phyloP scores from a whole-genome alignment of 2,797 vertebrate genomes.

The Cyprinella venusta region DNA sequence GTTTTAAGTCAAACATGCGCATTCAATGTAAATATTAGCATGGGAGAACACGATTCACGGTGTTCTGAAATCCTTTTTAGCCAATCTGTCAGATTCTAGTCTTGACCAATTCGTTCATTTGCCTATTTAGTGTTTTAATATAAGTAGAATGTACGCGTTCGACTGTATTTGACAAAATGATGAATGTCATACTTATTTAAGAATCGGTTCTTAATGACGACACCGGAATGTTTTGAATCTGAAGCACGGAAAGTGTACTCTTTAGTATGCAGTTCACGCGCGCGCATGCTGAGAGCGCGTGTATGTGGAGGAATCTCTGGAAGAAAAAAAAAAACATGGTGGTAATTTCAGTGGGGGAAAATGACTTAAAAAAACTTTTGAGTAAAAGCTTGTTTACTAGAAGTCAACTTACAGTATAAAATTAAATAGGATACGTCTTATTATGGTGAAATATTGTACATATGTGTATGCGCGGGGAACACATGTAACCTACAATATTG shows the following conservation, averaged over 20 bases:
- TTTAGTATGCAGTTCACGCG: constrained; percentile 58
- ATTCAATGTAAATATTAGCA: constrained; percentile 44
- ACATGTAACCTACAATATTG: not conserved
- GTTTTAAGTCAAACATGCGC: constrained; percentile 59
- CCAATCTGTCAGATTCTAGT: not conserved
- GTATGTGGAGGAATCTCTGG: constrained; percentile 39
- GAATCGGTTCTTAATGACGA: not conserved
- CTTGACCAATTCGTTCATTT: not conserved
- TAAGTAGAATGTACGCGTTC: not conserved
- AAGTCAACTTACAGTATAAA: not conserved
- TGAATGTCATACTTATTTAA: not conserved
- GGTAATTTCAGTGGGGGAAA: not conserved
- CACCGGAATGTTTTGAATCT: not conserved
- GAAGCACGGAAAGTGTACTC: not conserved
- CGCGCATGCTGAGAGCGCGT: constrained; percentile 28
- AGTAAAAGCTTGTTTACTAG: not conserved
- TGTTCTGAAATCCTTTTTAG: not conserved
- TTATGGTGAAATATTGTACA: not conserved
- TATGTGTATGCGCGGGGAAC: not conserved
- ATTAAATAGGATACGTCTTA: not conserved
- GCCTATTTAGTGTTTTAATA: not conserved
- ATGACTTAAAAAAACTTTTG: not conserved
- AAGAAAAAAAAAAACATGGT: too few species aligned
- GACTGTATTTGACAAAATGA: not conserved
- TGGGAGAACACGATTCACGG: not conserved